Conservation (phyloP, 2,113 vertebrate genomes). For the Charadrius vociferus region DNA sequence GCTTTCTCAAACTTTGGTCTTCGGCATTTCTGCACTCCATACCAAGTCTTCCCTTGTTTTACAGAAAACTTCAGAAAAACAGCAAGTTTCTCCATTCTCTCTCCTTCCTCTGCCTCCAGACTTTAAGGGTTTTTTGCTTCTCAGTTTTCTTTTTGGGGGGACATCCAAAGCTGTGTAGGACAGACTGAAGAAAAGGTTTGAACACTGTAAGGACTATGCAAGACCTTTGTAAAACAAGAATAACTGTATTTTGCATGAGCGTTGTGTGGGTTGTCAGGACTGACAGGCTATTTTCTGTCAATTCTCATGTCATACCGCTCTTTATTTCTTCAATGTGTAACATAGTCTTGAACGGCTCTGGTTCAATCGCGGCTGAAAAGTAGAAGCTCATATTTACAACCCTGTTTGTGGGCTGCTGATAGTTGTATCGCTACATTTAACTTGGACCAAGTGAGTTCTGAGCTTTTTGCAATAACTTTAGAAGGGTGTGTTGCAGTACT, state of each 20-base stretch:
- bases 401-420: background rate
- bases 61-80: background rate
- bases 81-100: background rate
- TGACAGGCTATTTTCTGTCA: background rate
- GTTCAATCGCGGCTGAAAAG: background rate
- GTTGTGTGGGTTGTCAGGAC: background rate
- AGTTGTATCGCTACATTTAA: accelerated
- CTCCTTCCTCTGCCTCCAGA: background rate
- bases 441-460: background rate
- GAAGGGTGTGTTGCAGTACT: background rate
- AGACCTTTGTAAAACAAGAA: background rate
- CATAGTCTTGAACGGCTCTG: background rate
- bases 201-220: background rate
- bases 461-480: background rate
- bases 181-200: background rate
- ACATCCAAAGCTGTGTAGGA: background rate
- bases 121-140: background rate
- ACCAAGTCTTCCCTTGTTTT: background rate
- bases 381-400: accelerated
- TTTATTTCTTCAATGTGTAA: background rate
- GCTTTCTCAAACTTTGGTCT: background rate
- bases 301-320: background rate
- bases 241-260: background rate
- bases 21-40: background rate
- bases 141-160: background rate